phyloP scores from a whole-genome alignment of 1,140 invertebrate species.

The Bombus breviceps region DNA sequence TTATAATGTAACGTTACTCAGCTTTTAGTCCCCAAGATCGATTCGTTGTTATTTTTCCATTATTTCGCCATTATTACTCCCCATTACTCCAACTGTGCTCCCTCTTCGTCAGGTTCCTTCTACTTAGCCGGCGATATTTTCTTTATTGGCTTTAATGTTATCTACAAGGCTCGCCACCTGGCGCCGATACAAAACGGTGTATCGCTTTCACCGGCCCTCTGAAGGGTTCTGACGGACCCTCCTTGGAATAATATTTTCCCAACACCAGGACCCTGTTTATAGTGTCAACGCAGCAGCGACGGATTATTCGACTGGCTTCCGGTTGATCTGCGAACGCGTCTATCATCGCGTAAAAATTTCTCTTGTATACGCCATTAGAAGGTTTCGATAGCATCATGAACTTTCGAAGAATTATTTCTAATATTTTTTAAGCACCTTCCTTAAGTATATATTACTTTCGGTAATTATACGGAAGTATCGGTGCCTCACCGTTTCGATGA shows the following conservation, averaged over 20 bases:
- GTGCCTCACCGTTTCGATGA: no score
- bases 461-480: no score
- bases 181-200: conserved; percentile 58
- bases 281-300: conserved; percentile 55
- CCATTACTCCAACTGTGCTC: conserved; percentile 1
- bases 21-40: neutral
- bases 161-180: conserved; percentile 66
- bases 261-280: conserved; percentile 69
- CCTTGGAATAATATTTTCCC: conserved; percentile 72
- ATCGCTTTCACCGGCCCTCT: conserved; percentile 61
- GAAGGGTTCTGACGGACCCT: conserved; percentile 39
- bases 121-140: conserved; percentile 59
- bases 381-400: neutral
- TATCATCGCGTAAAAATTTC: neutral
- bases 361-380: neutral
- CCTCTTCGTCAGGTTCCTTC: conserved; percentile 25
- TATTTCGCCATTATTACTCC: conserved; percentile 45
- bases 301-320: conserved; percentile 57
- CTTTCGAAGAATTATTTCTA: neutral
- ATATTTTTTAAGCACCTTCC: no score
- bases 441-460: no score
- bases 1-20: neutral
- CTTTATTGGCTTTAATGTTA: conserved; percentile 64
- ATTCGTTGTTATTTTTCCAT: conserved; percentile 45
- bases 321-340: conserved; percentile 1